Evolutionary conservation across 2,888 invertebrate species (phyloP), one percentile per base, ranked within the genome.

Genomic region (Apoda limacodes): DNA sequence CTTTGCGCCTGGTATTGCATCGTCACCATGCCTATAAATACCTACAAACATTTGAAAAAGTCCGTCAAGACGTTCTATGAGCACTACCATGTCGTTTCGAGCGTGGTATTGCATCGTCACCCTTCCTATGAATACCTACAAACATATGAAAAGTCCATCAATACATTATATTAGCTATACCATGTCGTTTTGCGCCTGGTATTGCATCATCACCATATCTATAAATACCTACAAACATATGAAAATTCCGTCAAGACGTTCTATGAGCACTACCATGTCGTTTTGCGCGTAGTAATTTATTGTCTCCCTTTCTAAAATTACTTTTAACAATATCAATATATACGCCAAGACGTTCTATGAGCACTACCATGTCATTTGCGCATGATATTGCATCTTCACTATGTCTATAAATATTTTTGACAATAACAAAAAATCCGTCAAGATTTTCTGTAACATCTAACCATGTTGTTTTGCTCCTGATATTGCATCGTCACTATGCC

Each of bases 401-500:
- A 98, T 96, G 36, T 98, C 98, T 48, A 98, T 93, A 63, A 98
- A n/a, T n/a, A n/a, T n/a, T n/a, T n/a, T n/a, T n/a, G n/a, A n/a
- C n/a, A n/a, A n/a, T n/a, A n/a, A n/a, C n/a, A n/a, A n/a, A n/a
- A n/a, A n/a, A n/a, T n/a, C n/a, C n/a, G n/a, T n/a, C n/a, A n/a
- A n/a, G n/a, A n/a, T n/a, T n/a, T n/a, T 96, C 95, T 36, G 96
- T 93, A 40, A 96, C 70, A 55, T 93, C 93, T 5, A n/a, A 96
- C 93, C 88, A 95, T 93, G 60, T 94, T 94, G 37, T 89, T 88
- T 64, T 93, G 92, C 0, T 93, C 94, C 68, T 98, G 98, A 74
- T 98, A 98, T 70, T 98, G 98, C 95, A 98, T 95, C 3, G 97
- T 95, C 20, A 98, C 94, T 96, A 98, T 96, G 36, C 98, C 98